Conservation (phyloP, 2,888 invertebrate species). For the Pelosia muscerda region DNA sequence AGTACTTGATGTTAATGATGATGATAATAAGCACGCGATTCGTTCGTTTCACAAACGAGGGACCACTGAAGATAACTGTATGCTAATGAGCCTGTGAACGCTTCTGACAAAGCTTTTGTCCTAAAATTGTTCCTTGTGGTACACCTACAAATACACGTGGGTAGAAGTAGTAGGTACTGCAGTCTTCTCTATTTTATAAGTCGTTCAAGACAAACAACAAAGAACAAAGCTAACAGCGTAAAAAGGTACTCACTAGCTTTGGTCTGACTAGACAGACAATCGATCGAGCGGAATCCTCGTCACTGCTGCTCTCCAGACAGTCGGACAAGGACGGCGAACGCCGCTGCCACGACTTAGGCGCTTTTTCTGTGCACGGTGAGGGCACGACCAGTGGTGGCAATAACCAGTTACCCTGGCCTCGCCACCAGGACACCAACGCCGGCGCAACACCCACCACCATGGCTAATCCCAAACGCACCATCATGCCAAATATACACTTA, state of each 20-base stretch:
- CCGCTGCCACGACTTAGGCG: constrained; percentile 65
- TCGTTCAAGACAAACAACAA: neutral
- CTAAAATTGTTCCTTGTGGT: neutral
- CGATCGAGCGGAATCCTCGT: constrained; percentile 81
- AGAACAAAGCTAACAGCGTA: neutral
- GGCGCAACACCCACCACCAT: constrained; percentile 86
- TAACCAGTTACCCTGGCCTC: constrained; percentile 69
- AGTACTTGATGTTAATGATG: neutral
- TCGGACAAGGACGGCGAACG: constrained; percentile 83
- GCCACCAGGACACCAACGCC: constrained; percentile 83
- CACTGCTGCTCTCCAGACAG: constrained; percentile 81
- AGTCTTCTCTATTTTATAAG: neutral
- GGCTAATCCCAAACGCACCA: constrained; percentile 82
- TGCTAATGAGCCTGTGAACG: neutral
- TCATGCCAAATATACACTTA: constrained; percentile 49
- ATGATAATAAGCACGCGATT: neutral
- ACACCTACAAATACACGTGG: neutral
- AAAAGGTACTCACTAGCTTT: constrained; percentile 73
- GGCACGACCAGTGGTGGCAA: constrained; percentile 63
- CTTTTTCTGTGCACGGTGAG: constrained; percentile 64
- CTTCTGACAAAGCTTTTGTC: neutral
- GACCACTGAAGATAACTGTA: neutral
- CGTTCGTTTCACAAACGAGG: neutral
- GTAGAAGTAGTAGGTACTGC: no score
- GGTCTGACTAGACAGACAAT: constrained; percentile 82